These are phyloP conservation scores for Brachionus paranguensis DNA, from an alignment of 1,140 invertebrate genomes.

Conservation along the genomic window DNA sequence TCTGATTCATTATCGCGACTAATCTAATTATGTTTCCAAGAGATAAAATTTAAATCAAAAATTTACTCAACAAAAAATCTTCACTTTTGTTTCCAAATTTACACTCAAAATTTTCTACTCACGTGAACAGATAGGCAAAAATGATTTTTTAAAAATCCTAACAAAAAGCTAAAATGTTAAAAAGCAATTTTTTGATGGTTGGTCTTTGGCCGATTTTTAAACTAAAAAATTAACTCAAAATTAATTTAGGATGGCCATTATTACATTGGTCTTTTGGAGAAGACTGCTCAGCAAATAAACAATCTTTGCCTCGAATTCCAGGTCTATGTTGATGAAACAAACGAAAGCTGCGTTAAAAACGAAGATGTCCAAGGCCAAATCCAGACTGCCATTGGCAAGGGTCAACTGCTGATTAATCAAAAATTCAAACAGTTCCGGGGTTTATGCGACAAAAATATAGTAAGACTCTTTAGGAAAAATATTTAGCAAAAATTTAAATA, in stretches of 20 bases:
- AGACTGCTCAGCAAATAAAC: neutral
- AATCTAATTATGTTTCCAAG: conserved; percentile 35
- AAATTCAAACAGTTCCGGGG: conserved; percentile 92
- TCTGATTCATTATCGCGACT: neutral
- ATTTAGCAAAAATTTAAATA: neutral
- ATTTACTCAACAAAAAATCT: neutral
- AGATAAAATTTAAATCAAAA: neutral
- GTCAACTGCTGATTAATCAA: conserved; percentile 74
- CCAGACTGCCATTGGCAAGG: conserved; percentile 80
- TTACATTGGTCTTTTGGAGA: neutral
- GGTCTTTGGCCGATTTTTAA: neutral
- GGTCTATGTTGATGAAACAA: neutral
- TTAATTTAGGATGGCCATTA: conserved; percentile 39
- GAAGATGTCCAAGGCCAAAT: conserved; percentile 66
- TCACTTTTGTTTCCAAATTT: neutral
- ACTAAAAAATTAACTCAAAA: neutral
- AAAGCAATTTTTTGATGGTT: neutral
- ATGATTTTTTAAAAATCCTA: neutral
- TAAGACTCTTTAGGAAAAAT: conserved; percentile 54
- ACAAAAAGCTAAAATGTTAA: neutral
- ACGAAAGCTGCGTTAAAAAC: neutral
- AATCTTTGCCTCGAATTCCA: neutral
- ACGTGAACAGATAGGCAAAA: neutral
- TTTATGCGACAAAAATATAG: conserved; percentile 72
- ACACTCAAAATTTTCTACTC: neutral